phyloP scores from a whole-genome alignment of 2,797 vertebrate species.

The Lepilemur ruficaudatus region DNA sequence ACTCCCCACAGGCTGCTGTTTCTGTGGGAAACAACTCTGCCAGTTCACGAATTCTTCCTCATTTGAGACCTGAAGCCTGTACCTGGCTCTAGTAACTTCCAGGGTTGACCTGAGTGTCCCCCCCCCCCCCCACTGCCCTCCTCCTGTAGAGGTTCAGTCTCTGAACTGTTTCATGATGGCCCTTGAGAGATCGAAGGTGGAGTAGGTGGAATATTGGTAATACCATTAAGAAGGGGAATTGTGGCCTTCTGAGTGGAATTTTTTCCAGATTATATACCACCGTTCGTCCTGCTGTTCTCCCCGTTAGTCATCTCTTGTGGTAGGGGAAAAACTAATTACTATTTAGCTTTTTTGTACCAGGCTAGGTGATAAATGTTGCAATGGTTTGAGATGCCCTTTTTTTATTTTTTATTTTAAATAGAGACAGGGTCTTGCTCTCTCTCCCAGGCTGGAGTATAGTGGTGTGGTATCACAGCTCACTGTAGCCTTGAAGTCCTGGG shows the following conservation, averaged over 20 bases:
- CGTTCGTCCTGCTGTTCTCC: background rate
- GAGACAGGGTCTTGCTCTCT: background rate
- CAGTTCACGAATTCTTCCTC: background rate
- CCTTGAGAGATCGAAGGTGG: background rate
- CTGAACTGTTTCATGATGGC: background rate
- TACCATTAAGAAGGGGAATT: background rate
- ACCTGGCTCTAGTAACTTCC: background rate
- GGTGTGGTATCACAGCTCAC: background rate
- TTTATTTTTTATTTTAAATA: background rate
- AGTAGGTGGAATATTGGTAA: background rate
- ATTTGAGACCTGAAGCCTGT: fast-evolving
- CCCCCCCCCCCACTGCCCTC: too few relatives aligned
- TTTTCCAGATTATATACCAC: background rate
- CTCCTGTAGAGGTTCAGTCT: background rate
- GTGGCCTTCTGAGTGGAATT: background rate
- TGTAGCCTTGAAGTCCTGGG: background rate
- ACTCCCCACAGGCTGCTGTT: background rate
- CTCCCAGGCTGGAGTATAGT: background rate
- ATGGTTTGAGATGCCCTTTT: background rate
- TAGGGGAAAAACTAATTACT: background rate
- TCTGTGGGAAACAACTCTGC: background rate
- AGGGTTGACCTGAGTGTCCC: background rate
- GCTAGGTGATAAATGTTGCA: background rate
- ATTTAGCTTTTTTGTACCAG: background rate
- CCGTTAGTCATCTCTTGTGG: background rate